Conservation (phyloP, 2,113 vertebrate species). For the Petrocephalus zakoni region DNA sequence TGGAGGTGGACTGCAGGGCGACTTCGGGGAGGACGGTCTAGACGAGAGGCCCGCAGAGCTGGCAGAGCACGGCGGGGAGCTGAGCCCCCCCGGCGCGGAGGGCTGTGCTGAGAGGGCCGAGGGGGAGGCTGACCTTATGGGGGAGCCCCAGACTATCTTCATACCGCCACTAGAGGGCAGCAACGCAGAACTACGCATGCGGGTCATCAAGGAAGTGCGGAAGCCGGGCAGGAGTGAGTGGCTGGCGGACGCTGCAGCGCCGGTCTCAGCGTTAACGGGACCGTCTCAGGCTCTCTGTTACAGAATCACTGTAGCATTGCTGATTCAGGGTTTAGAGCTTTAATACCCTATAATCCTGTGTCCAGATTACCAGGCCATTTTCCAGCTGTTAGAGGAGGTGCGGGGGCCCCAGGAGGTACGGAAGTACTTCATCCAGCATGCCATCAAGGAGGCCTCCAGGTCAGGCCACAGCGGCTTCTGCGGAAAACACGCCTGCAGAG, state of each 20-base stretch:
- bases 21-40: constrained; percentile 57
- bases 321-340: neutral
- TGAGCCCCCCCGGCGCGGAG: constrained; percentile 58
- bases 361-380: constrained; percentile 83
- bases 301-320: neutral
- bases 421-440: constrained; percentile 90
- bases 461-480: constrained; percentile 42
- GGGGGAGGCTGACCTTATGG: constrained; percentile 36
- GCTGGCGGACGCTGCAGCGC: neutral
- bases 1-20: constrained; percentile 51
- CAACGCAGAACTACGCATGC: constrained; percentile 85
- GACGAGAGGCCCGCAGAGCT: constrained; percentile 61
- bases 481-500: neutral
- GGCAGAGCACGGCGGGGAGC: constrained; percentile 51
- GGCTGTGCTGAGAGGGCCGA: constrained; percentile 54
- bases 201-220: constrained; percentile 90
- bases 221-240: constrained; percentile 96
- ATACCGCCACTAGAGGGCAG: constrained; percentile 71
- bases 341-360: neutral
- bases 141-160: constrained; percentile 44
- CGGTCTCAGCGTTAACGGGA: neutral
- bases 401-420: constrained; percentile 80
- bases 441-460: constrained; percentile 93
- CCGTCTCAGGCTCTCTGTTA: neutral
- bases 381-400: constrained; percentile 81